Evolutionary conservation across 2,797 vertebrate species (phyloP), one percentile per base, ranked within the genome.

Genomic region (Sandelia bainsii): DNA sequence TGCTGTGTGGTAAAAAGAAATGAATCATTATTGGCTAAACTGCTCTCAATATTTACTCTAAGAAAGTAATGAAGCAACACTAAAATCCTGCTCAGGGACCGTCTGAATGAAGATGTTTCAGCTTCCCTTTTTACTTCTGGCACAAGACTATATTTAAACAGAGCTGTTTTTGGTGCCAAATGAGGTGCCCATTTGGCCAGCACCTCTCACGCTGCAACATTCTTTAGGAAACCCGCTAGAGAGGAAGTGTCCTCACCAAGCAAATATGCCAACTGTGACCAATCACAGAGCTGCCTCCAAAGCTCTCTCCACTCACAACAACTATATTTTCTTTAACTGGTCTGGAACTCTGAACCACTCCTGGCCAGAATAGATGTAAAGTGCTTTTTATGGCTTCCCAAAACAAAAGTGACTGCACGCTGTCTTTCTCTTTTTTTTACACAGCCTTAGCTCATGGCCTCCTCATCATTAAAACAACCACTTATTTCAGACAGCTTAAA

Each of bases 191-290:
- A 23, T 78, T 89, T 80, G 79, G 81, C 77, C 78, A n/a, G 64
- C 32, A n/a, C 62, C 68, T 80, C 54, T 32, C 64, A 22, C 37
- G 66, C 45, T 1, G 25, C 62, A 68, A 61, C 40, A 32, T 79
- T 72, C 65, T 58, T 74, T 39, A 23, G 42, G 53, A 69, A 74
- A 58, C 20, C 39, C 68, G 46, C 72, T 53, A 44, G 37, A 80
- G 66, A 75, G 84, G 87, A 92, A 88, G 80, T 87, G 67, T 79
- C 84, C 83, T 91, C 87, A 87, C 72, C 68, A 48, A 64, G 77
- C 73, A 91, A 90, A 77, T 82, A 90, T 91, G 83, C 89, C 84
- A 88, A 76, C 89, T 87, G 82, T 72, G 84, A 77, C 89, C 82
- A 80, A 86, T 84, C 73, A 50, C 68, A 27, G 49, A 56, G 29